These are phyloP conservation scores for Meliscaeva auricollis DNA, from an alignment of 2,888 invertebrate genomes.

Conservation along the genomic window DNA sequence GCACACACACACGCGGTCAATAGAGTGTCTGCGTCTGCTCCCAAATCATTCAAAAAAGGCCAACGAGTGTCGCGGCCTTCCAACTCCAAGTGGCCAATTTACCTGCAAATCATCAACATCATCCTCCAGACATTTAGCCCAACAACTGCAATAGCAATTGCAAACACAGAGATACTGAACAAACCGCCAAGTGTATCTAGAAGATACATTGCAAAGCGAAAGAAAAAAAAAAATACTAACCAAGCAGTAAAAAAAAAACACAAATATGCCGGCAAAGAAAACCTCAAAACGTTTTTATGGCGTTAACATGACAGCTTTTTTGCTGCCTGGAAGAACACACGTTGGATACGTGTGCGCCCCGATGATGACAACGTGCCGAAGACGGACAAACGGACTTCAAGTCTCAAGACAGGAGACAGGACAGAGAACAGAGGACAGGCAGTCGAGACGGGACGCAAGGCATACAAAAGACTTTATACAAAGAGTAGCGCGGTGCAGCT, in stretches of 20 bases:
- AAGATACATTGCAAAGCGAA: constrained; percentile 9
- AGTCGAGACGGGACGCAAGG: constrained; percentile 6
- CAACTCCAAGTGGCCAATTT: constrained; percentile 67
- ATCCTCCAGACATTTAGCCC: constrained; percentile 43
- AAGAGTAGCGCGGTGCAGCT: constrained; percentile 59
- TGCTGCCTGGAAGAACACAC: constrained; percentile 69
- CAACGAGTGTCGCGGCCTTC: constrained; percentile 55
- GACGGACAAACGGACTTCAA: constrained; percentile 38
- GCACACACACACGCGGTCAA: constrained; percentile 45
- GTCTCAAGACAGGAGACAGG: constrained; percentile 31
- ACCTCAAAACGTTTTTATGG: constrained; percentile 76
- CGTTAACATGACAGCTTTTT: constrained; percentile 76
- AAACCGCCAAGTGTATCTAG: constrained; percentile 18
- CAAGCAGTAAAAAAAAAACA: constrained; percentile 21
- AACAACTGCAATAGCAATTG: constrained; percentile 36
- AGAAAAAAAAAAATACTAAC: background rate
- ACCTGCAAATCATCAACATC: constrained; percentile 66
- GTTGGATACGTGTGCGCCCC: constrained; percentile 66
- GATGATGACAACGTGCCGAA: constrained; percentile 53
- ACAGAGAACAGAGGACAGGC: constrained; percentile 14
- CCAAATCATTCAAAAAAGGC: constrained; percentile 39
- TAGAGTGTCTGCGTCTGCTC: constrained; percentile 28
- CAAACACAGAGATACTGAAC: constrained; percentile 13
- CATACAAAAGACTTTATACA: constrained; percentile 30
- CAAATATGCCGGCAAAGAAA: constrained; percentile 55